Evolutionary conservation across 2,113 vertebrate species (phyloP).

Genomic region (Macaca nemestrina): DNA sequence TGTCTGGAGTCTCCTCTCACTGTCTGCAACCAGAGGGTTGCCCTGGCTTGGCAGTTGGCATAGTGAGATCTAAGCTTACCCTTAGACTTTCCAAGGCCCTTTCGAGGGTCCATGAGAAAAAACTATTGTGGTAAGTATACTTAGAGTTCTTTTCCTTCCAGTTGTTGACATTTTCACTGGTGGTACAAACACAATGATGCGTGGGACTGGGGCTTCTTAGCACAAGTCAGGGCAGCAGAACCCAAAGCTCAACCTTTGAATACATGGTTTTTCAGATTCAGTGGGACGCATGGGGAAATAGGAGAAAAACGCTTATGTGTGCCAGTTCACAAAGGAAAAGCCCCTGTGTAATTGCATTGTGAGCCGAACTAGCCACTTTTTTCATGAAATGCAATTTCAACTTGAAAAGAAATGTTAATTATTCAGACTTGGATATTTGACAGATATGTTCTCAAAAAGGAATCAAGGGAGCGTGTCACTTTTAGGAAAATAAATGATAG

Average conservation of each 20-base stretch:
- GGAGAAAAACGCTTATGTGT: neutral
- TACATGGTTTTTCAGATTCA: neutral
- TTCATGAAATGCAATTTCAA: neutral
- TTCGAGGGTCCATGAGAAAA: neutral
- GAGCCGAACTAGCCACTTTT: neutral
- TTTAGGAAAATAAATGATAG: neutral
- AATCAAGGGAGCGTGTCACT: conserved; percentile 14
- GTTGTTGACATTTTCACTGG: neutral
- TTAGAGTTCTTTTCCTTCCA: neutral
- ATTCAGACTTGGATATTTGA: neutral
- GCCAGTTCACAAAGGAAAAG: neutral
- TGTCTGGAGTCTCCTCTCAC: neutral
- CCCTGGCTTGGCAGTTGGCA: neutral
- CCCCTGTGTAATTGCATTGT: neutral
- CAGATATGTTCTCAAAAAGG: neutral
- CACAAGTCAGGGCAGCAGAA: neutral
- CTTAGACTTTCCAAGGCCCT: neutral
- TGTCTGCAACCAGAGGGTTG: neutral
- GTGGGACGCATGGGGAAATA: neutral
- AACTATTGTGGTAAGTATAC: neutral
- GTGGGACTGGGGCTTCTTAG: neutral
- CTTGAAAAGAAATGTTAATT: neutral
- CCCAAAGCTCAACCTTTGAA: neutral
- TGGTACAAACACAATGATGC: neutral
- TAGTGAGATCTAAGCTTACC: neutral